Base-by-base conservation (phyloP, 2,797 vertebrate species). In the Onychomys torridus region DNA sequence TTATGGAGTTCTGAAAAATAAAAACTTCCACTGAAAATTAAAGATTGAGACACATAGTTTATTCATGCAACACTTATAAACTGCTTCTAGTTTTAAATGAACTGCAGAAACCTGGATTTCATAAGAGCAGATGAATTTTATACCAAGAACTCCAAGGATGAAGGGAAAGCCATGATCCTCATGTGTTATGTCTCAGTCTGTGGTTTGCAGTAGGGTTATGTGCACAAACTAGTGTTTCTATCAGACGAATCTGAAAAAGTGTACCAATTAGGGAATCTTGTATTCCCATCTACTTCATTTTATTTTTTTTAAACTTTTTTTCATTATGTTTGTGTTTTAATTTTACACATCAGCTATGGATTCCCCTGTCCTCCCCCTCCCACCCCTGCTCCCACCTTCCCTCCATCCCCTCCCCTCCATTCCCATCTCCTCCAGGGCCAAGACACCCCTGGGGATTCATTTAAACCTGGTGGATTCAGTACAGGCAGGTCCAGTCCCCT, bases 51-150 rank as follows among this genome's bases (percentile, higher is more conserved):
- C 96, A 59, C 86, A 97, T 83, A 92, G 92, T 55, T 97, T 98
- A 89, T 52, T 91, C 98, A 98, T 98, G 98, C 98, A 98, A 93
- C 95, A 97, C 84, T 95, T 94, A 92, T 92, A 87, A 97, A 96
- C 92, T 73, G 12, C 8, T 27, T 94, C 43, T 49, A 96, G 14
- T 91, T 90, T 97, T 87, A 93, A 81, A 95, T 93, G 87, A 94
- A 97, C 92, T 90, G 94, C 88, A 97, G 95, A 97, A 98, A 97
- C 96, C 93, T 96, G 95, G 95, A 87, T 73, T 95, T 97, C 96
- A 98, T 16, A 23, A 96, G 43, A 96, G 77, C 90, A 93, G 89
- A 69, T 91, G 86, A 92, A 96, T 92, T 97, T 97, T 95, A 97
- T 69, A 96, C 34, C 94, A 97, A 91, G 92, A 98, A 90, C 97